Evolutionary conservation across 2,113 vertebrate species (phyloP), one percentile per base, ranked within the genome.

Genomic region (Sinocyclocheilus anophthalmus): DNA sequence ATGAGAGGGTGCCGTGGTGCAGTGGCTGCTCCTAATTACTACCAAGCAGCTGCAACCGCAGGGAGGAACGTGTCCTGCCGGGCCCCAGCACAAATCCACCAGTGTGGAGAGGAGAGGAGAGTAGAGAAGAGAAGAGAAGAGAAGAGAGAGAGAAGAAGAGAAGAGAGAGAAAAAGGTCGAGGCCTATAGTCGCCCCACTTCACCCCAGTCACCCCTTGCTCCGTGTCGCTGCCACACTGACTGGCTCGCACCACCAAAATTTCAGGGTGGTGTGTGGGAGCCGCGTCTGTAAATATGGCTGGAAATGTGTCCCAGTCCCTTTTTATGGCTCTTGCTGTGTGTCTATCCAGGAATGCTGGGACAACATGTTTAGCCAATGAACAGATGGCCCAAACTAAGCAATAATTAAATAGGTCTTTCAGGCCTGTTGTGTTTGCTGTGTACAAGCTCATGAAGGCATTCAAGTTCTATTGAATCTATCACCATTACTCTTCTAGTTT

Each of bases 1-100:
- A 96, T 96, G 93, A 96, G 93, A 95, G 95, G 93, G 93, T 94
- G 92, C 90, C 87, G 90, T 89, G 88, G 91, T 90, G 85, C 91
- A 87, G 90, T 90, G 93, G 93, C 91, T 89, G 88, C 93, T 92
- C 90, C 90, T 95, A 94, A 94, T 95, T 95, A 93, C 93, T 91
- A 93, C 90, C 90, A 92, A 93, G 92, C 90, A 92, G 92, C 91
- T 93, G 91, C 91, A 93, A 91, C 92, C 91, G 87, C 91, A 92
- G 63, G 85, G 91, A 84, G 79, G 22, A 88, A 14, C 86, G 88
- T 89, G 88, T 90, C 89, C 89, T 84, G 84, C 88, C 88, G 82
- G 90, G 85, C 84, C 92, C 85, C 88, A 79, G 90, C 90, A 93
- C 90, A 90, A 93, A 89, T 90, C 89, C 89, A 90, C 53, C 90